These are phyloP conservation scores for Mormoops blainvillei DNA, from an alignment of 2,113 vertebrate species.

Conservation along the genomic window DNA sequence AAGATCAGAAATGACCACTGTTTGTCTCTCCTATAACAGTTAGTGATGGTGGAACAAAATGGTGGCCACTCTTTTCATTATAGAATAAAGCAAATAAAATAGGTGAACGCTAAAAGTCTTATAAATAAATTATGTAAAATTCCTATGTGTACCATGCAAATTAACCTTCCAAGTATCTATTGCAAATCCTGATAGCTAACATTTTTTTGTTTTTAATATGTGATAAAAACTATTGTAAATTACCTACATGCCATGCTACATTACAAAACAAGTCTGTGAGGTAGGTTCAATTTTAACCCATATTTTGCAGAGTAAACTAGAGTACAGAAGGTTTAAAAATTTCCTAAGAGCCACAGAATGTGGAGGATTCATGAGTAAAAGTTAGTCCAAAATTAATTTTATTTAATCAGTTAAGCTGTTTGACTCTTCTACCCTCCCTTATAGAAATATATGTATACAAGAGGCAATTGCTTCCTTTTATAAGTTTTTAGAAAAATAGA, in stretches of 20 bases:
- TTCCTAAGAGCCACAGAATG: neutral
- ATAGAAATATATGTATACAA: neutral
- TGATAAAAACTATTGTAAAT: neutral
- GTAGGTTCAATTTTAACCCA: neutral
- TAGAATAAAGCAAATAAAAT: neutral
- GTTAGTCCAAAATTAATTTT: neutral
- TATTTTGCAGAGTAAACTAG: neutral
- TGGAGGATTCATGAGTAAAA: neutral
- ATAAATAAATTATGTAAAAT: neutral
- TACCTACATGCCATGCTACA: neutral
- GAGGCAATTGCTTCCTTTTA: neutral
- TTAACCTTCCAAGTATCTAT: neutral
- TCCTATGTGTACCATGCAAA: neutral
- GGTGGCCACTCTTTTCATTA: neutral
- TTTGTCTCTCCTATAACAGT: neutral
- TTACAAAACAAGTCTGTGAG: neutral
- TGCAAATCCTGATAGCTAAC: neutral
- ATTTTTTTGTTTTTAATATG: neutral
- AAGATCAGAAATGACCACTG: neutral
- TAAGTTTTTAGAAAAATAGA: neutral
- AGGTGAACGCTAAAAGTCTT: neutral
- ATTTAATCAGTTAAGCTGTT: neutral
- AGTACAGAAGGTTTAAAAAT: neutral
- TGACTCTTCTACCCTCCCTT: neutral
- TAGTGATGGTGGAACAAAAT: neutral